phyloP scores from a whole-genome alignment of 2,113 vertebrate species.

The Marcusenius ussheri region DNA sequence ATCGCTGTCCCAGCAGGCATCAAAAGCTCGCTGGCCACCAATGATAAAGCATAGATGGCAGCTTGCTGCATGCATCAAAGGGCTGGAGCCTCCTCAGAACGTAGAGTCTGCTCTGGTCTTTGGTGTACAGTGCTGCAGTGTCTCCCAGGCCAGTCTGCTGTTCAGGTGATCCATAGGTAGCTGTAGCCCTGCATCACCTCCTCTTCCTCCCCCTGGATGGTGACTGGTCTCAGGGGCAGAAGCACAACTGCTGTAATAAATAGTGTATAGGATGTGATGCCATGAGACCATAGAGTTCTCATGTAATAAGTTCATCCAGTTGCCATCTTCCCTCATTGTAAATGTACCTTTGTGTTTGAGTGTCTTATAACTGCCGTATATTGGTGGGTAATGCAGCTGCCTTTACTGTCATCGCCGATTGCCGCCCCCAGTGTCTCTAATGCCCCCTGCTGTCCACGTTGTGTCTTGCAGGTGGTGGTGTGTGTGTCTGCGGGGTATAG shows the following conservation, averaged over 20 bases:
- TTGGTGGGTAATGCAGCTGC: background rate
- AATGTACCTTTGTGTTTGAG: background rate
- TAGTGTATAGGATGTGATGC: too few species aligned
- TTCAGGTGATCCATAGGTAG: background rate
- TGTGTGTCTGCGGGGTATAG: conserved; percentile 77
- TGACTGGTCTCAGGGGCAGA: background rate
- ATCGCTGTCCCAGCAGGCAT: background rate
- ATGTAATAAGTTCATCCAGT: background rate
- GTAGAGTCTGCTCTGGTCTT: background rate
- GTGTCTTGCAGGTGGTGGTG: conserved; percentile 61
- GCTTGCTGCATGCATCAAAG: background rate
- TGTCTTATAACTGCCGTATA: background rate
- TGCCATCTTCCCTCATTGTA: background rate
- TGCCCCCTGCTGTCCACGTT: background rate
- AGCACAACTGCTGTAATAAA: background rate
- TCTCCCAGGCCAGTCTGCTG: background rate
- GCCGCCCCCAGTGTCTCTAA: background rate
- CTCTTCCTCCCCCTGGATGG: background rate
- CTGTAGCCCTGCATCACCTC: background rate
- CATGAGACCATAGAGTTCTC: background rate
- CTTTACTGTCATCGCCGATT: background rate
- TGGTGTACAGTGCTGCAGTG: too few species aligned
- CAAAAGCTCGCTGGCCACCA: background rate
- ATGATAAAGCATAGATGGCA: background rate
- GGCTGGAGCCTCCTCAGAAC: background rate